These are phyloP conservation scores for Stenolophus ochropezus DNA, from an alignment of 2,888 invertebrate species.

Conservation along the genomic window DNA sequence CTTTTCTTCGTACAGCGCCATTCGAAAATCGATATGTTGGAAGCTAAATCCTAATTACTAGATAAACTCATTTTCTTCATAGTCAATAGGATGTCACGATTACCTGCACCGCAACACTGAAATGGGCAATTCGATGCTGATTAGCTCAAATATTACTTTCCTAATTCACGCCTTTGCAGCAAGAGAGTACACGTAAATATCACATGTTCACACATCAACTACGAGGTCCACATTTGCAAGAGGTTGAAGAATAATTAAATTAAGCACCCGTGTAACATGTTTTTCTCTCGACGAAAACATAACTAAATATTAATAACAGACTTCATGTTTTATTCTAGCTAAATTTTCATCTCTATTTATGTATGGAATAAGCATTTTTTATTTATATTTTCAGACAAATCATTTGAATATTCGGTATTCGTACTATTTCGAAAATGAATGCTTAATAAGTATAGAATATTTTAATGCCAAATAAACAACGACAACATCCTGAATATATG, in stretches of 20 bases:
- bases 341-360: not conserved
- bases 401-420: too few relatives aligned
- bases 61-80: conserved; percentile 9
- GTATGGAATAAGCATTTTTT: too few relatives aligned
- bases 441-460: too few relatives aligned
- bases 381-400: too few relatives aligned
- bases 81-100: conserved; percentile 24
- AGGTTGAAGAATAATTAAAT: not conserved
- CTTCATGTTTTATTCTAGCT: not conserved
- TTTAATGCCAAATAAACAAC: too few relatives aligned
- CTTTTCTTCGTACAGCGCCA: not conserved
- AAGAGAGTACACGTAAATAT: not conserved
- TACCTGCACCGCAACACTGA: not conserved
- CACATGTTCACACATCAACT: not conserved
- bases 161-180: not conserved
- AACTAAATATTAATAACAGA: not conserved
- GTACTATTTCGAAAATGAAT: too few relatives aligned
- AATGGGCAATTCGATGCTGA: not conserved
- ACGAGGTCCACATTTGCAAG: not conserved
- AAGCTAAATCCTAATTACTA: conserved; percentile 18
- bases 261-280: conserved; percentile 13
- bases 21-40: not conserved
- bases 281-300: not conserved
- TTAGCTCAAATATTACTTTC: not conserved
- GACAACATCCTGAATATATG: too few relatives aligned